Conservation (phyloP, 2,113 vertebrate genomes). For the Ellobius talpinus region DNA sequence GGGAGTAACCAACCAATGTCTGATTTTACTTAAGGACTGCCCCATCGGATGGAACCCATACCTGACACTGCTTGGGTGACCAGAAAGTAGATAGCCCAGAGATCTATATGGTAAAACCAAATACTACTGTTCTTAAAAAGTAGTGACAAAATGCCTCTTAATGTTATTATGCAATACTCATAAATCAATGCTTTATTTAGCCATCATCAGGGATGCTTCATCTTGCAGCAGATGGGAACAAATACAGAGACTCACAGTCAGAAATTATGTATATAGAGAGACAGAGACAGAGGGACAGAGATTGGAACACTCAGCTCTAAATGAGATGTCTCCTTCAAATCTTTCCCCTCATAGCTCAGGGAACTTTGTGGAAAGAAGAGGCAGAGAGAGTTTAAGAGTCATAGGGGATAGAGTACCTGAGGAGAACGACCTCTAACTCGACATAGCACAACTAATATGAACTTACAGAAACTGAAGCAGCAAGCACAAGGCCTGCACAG, state of each 20-base stretch:
- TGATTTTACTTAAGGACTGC: neutral
- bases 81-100: neutral
- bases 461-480: neutral
- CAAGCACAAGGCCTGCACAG: neutral
- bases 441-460: neutral
- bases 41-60: neutral
- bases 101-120: neutral
- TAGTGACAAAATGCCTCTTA: neutral
- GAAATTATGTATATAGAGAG: neutral
- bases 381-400: neutral
- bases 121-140: neutral
- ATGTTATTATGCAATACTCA: neutral
- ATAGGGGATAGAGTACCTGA: neutral
- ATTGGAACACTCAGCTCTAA: neutral
- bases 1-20: neutral
- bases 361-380: neutral
- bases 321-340: neutral
- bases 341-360: neutral
- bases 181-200: neutral
- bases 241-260: neutral
- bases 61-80: neutral
- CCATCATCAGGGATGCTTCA: neutral
- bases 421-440: neutral
- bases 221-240: neutral
- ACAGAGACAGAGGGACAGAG: neutral